These are phyloP conservation scores for Perccottus glenii DNA, from an alignment of 2,113 vertebrate species.

Conservation along the genomic window DNA sequence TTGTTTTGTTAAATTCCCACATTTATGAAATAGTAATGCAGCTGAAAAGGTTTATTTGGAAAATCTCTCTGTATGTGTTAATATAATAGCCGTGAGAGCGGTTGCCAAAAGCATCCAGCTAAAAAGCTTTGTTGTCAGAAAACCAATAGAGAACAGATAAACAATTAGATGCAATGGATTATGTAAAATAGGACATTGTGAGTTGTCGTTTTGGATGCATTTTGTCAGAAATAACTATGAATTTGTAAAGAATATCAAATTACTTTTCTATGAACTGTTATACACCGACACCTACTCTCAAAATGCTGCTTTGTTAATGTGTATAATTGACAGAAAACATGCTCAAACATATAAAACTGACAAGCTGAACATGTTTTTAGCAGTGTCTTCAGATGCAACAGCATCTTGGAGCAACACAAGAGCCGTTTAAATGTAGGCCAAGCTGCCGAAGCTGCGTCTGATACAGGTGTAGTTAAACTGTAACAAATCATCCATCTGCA, in stretches of 20 bases:
- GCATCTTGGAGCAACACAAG: neutral
- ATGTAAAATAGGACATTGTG: slow-evolving; percentile 12
- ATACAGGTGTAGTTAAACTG: slow-evolving; percentile 12
- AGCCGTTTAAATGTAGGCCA: slow-evolving; percentile 1
- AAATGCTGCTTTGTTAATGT: neutral
- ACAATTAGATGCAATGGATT: slow-evolving; percentile 13
- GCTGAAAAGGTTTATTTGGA: slow-evolving; percentile 20
- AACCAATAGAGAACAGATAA: neutral
- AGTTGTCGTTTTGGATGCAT: slow-evolving; percentile 1
- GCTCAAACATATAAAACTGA: neutral
- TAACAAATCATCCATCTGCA: slow-evolving; percentile 14
- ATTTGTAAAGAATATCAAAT: slow-evolving; percentile 8
- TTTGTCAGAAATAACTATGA: slow-evolving; percentile 3
- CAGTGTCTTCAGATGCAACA: neutral
- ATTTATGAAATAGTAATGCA: slow-evolving; percentile 8
- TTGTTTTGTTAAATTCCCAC: slow-evolving; percentile 5
- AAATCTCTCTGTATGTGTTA: slow-evolving; percentile 9
- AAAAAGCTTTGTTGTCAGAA: neutral
- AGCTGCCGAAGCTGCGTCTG: slow-evolving; percentile 1
- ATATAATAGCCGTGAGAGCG: slow-evolving; percentile 11
- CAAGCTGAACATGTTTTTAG: neutral
- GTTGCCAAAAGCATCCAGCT: slow-evolving; percentile 14
- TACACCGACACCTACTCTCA: neutral
- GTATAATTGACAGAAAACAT: neutral
- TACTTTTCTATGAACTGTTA: slow-evolving; percentile 5